Evolutionary conservation across 2,888 invertebrate genomes (phyloP), one percentile per base, ranked within the genome.

Genomic region (Brenthis ino): DNA sequence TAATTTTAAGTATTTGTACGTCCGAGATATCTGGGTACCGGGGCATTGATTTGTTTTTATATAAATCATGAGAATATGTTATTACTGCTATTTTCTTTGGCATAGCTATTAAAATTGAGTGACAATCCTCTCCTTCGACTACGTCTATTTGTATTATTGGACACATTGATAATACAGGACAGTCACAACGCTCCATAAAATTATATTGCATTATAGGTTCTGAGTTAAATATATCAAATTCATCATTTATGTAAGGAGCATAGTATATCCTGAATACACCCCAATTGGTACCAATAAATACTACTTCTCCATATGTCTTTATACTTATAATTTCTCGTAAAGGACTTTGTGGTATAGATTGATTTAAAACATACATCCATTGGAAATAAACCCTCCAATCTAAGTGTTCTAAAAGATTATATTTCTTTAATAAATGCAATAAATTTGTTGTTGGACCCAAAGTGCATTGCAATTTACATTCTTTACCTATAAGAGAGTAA

Each of bases 71-170:
- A 0, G 64, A 76, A 43, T 85, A 90, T n/a, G 82, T 82, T 0
- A 92, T 57, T 0, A 87, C 76, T 0, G 84, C 86, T 12, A 92
- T 81, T 73, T 91, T 89, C 64, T 88, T 86, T 0, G 89, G 89
- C 89, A 91, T 89, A 0, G 83, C 91, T 0, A 89, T 85, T 1
- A 89, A 70, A 0, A 92, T 81, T 0, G 75, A 84, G 64, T 92
- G 92, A 0, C 88, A 86, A 1, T 83, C 80, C 54, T 83, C 82
- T 0, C 74, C 72, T 76, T 92, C 92, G 0, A 84, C 57, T 0
- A 88, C 82, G 58, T 92, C 91, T 6, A 91, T 82, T 68, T 84
- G 81, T 0, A 88, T 65, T 50, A 92, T 87, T 0, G 88, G 88
- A 71, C 87, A 83, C 67, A 79, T 77, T 0, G 86, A 82, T 0